Percentiles rank a stretch among this genome's conserved stretches.
Conservation (phyloP, 2,113 vertebrate species). For the Eolophus roseicapilla region DNA sequence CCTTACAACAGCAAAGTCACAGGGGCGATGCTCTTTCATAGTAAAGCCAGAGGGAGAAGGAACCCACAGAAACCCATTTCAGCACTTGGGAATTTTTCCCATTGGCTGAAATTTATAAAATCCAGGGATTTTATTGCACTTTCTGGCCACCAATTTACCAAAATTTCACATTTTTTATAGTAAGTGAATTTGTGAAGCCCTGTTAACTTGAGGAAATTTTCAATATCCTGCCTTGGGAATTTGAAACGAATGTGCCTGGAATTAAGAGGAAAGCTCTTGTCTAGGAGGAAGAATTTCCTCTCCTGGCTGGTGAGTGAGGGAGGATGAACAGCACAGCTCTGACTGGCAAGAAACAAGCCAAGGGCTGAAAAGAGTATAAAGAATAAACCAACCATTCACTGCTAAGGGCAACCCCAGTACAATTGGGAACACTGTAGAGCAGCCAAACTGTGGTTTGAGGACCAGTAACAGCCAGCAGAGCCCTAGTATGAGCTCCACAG, state of each 20-base stretch:
- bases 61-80: background rate
- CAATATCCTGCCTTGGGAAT: background rate
- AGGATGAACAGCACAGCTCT: constrained; percentile 31
- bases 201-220: background rate
- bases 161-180: background rate
- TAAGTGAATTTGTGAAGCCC: background rate
- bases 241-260: background rate
- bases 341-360: constrained; percentile 42
- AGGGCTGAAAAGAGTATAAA: constrained; percentile 4
- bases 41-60: background rate
- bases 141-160: background rate
- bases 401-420: constrained; percentile 55
- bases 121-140: background rate
- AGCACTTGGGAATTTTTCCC: background rate
- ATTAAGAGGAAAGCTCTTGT: constrained; percentile 39
- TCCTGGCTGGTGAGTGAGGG: background rate
- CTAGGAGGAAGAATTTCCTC: constrained; percentile 22
- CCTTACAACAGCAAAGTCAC: background rate
- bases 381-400: constrained; percentile 55
- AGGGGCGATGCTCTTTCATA: background rate
- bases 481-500: background rate
- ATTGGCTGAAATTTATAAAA: background rate
- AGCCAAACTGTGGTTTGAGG: constrained; percentile 44
- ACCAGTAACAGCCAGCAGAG: constrained; percentile 30
- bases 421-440: constrained; percentile 41